Conservation (phyloP, 2,888 invertebrate species). For the Amphimallon solstitiale region DNA sequence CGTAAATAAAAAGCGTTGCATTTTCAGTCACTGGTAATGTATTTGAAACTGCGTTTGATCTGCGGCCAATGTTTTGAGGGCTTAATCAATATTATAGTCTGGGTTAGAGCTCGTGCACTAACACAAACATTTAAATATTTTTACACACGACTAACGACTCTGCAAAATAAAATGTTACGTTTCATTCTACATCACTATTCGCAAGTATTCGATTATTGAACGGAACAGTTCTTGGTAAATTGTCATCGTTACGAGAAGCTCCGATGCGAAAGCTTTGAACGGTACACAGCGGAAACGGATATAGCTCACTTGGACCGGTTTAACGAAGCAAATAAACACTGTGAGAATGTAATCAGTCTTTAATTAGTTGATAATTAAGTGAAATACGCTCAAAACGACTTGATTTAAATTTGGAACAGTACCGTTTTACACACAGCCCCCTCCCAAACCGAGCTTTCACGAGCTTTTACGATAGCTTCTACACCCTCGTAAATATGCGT, state of each 20-base stretch:
- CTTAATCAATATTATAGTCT: slow-evolving; percentile 59
- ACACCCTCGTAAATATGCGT: slow-evolving; percentile 34
- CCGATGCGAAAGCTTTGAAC: slow-evolving; percentile 31
- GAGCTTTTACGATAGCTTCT: slow-evolving; percentile 46
- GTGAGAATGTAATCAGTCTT: slow-evolving; percentile 53
- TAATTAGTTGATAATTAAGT: slow-evolving; percentile 59
- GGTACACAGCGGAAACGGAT: slow-evolving; percentile 43
- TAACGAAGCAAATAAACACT: slow-evolving; percentile 50
- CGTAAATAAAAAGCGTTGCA: slow-evolving; percentile 55
- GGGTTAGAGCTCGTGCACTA: slow-evolving; percentile 45
- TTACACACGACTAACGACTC: slow-evolving; percentile 1
- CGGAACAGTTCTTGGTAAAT: not conserved
- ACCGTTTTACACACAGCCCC: slow-evolving; percentile 57
- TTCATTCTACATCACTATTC: slow-evolving; percentile 19
- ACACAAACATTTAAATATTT: slow-evolving; percentile 38
- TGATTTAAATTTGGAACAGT: slow-evolving; percentile 60
- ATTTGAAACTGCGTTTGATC: slow-evolving; percentile 47
- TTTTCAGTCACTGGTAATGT: slow-evolving; percentile 52
- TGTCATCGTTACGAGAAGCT: slow-evolving; percentile 19
- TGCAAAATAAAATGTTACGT: not conserved
- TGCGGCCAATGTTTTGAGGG: slow-evolving; percentile 49
- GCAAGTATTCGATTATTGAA: slow-evolving; percentile 23
- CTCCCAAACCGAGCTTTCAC: slow-evolving; percentile 54
- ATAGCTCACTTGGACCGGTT: slow-evolving; percentile 49
- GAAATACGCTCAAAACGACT: slow-evolving; percentile 58